These are phyloP conservation scores for Melipona beecheii DNA, from an alignment of 2,888 invertebrate species.

Conservation along the genomic window DNA sequence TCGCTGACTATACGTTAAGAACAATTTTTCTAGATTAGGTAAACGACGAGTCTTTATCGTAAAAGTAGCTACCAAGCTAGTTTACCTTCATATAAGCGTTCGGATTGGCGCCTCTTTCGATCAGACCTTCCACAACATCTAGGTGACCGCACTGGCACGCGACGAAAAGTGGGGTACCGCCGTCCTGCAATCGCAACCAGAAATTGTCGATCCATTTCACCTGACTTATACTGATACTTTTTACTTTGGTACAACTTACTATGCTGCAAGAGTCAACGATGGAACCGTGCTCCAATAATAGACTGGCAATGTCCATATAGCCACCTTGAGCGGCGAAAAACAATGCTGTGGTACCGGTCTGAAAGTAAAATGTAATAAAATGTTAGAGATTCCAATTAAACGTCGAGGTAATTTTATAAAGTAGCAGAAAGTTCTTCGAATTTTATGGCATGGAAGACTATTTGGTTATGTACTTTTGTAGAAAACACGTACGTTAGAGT, in stretches of 20 bases:
- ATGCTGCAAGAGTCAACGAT: constrained; percentile 91
- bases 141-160: constrained; percentile 96
- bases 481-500: background rate
- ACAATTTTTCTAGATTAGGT: background rate
- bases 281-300: constrained; percentile 92
- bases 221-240: background rate
- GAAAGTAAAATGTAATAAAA: constrained; percentile 30
- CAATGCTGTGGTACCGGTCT: constrained; percentile 96
- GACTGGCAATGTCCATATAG: constrained; percentile 91
- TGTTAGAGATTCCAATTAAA: background rate
- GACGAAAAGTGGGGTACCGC: constrained; percentile 97
- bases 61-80: background rate
- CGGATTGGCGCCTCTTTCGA: constrained; percentile 92
- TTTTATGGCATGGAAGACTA: constrained; percentile 1
- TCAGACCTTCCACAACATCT: constrained; percentile 93
- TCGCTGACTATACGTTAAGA: background rate
- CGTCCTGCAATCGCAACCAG: constrained; percentile 88
- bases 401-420: background rate
- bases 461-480: background rate
- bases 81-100: constrained; percentile 93
- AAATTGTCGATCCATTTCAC: constrained; percentile 30
- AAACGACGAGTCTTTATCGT: background rate
- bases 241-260: constrained; percentile 85
- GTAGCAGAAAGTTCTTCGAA: background rate
- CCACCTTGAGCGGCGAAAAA: constrained; percentile 98